A percentile compares a stretch with the other conserved stretches of the same genome.
Conservation (phyloP, 2,113 vertebrate genomes). For the Sigmodon hispidus region DNA sequence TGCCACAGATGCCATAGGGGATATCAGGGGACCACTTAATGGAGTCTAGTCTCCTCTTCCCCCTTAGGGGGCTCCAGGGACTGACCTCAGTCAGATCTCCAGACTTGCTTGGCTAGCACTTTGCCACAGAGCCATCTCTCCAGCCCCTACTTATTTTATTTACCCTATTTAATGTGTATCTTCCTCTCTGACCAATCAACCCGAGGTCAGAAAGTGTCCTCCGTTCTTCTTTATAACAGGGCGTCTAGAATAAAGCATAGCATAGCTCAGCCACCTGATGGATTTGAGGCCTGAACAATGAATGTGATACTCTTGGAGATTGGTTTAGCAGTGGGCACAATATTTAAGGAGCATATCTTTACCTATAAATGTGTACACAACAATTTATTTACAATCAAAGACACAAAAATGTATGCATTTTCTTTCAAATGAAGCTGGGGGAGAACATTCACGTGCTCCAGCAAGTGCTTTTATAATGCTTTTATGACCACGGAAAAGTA, state of each 20-base stretch:
- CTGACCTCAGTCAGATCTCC: not conserved
- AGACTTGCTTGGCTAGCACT: not conserved
- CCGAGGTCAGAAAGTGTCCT: too few species aligned
- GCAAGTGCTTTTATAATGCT: not conserved
- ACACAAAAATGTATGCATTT: not conserved
- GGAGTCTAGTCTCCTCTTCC: not conserved
- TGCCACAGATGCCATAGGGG: not conserved
- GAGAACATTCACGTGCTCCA: not conserved
- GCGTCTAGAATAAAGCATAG: not conserved
- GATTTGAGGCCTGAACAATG: too few species aligned
- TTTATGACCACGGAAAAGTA: not conserved
- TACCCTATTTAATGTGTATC: not conserved
- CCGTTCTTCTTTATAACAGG: too few species aligned
- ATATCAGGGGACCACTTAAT: not conserved
- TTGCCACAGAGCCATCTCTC: not conserved
- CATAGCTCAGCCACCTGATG: accelerated
- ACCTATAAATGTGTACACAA: not conserved
- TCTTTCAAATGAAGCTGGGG: not conserved
- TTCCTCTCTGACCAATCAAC: too few species aligned
- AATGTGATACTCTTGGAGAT: accelerated
- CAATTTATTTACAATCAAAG: not conserved
- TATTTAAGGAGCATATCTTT: too few species aligned
- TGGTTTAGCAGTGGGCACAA: not conserved
- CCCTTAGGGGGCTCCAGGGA: not conserved
- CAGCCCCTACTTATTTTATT: not conserved